A percentile compares a stretch with the other conserved stretches of the same genome.
These are phyloP conservation scores for Muscina levida DNA, from an alignment of 2,888 invertebrate species.

Conservation along the genomic window DNA sequence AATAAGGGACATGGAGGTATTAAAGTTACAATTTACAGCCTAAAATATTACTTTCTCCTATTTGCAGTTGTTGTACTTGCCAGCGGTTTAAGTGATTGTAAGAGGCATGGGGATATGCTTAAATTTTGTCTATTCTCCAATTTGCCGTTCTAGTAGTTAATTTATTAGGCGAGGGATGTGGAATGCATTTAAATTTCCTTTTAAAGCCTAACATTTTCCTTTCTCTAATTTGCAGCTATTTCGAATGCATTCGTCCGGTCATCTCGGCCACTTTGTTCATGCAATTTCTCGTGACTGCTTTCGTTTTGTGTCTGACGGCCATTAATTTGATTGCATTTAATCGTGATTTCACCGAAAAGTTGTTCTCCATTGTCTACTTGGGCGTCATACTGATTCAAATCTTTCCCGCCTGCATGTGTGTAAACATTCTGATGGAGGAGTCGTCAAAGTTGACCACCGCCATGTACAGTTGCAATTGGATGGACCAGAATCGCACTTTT, in stretches of 20 bases:
- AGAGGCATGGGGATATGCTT: too few relatives aligned
- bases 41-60: too few relatives aligned
- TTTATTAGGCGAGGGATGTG: too few relatives aligned
- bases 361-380: conserved; percentile 60
- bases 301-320: conserved; percentile 65
- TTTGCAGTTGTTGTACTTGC: too few relatives aligned
- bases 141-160: too few relatives aligned
- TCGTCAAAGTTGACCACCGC: conserved; percentile 67
- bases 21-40: too few relatives aligned
- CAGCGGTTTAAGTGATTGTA: too few relatives aligned
- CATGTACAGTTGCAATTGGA: conserved; percentile 70
- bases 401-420: conserved; percentile 69
- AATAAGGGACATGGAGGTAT: too few relatives aligned
- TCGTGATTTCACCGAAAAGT: conserved; percentile 44
- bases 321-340: conserved; percentile 66
- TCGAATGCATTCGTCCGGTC: conserved; percentile 65
- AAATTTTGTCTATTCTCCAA: too few relatives aligned
- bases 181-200: too few relatives aligned
- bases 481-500: conserved; percentile 68
- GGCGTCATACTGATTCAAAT: conserved; percentile 64
- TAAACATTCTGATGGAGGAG: conserved; percentile 66
- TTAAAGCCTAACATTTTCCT: conserved; percentile 28
- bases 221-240: conserved; percentile 64
- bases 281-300: conserved; percentile 67
- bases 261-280: conserved; percentile 66